Evolutionary conservation across 2,888 invertebrate genomes (phyloP).

Genomic region (Sphecodes monilicornis): DNA sequence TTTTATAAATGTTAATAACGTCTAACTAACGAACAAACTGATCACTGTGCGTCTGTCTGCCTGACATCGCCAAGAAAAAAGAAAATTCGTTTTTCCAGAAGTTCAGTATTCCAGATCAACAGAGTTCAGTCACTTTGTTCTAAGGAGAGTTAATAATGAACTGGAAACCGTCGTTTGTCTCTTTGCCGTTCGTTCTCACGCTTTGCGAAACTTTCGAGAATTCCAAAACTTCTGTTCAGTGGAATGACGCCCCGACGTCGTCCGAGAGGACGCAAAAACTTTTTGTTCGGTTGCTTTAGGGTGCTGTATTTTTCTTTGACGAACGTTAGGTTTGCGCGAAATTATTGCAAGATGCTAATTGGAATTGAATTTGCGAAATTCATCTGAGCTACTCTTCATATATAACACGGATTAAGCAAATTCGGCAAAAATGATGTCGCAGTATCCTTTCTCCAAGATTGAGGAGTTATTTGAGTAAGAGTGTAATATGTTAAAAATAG

Average conservation of each 20-base stretch:
- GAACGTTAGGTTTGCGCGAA: not conserved
- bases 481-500: no score
- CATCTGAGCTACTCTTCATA: not conserved
- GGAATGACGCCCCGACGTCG: slow-evolving; percentile 31
- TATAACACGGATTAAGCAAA: not conserved
- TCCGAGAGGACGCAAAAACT: slow-evolving; percentile 37
- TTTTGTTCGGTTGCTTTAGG: slow-evolving; percentile 29
- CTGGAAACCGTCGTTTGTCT: slow-evolving; percentile 29
- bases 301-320: not conserved
- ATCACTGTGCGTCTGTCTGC: no score
- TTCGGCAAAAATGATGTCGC: not conserved
- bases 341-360: not conserved
- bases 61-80: no score
- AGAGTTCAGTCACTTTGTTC: slow-evolving; percentile 57
- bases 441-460: not conserved
- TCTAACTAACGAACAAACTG: not conserved
- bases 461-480: no score
- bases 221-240: slow-evolving; percentile 50
- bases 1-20: not conserved
- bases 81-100: not conserved
- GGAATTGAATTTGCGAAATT: not conserved
- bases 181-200: slow-evolving; percentile 28
- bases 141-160: slow-evolving; percentile 67
- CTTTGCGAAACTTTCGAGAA: slow-evolving; percentile 52
- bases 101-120: slow-evolving; percentile 44